Percentiles rank a stretch among this genome's conserved stretches.
These are phyloP conservation scores for Sanderia malayensis DNA, from an alignment of 30 jellyfish, hydroid and myxozoan species.

Conservation along the genomic window DNA sequence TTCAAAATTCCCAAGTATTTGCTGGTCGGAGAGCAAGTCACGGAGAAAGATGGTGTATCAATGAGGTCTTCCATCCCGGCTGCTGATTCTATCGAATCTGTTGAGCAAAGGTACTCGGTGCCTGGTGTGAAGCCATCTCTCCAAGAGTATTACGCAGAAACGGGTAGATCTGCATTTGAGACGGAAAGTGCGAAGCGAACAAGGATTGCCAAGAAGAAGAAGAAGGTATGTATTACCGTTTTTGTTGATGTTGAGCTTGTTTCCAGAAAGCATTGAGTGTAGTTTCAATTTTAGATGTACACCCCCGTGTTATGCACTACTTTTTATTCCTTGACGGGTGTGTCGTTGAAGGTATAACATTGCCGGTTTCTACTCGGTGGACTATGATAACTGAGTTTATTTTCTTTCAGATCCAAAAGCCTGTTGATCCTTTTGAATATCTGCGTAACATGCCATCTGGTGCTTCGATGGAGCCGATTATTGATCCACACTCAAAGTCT, in stretches of 20 bases:
- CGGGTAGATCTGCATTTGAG: slow-evolving; percentile 72
- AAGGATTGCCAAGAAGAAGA: slow-evolving; percentile 56
- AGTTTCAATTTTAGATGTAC: too few relatives aligned
- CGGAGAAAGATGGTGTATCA: slow-evolving; percentile 64
- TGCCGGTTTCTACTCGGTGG: too few relatives aligned
- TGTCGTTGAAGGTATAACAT: too few relatives aligned
- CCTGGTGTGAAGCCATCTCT: slow-evolving; percentile 85
- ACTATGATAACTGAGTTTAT: too few relatives aligned
- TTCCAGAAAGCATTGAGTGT: too few relatives aligned
- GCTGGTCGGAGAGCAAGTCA: slow-evolving; percentile 64
- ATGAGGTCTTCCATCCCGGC: slow-evolving; percentile 40
- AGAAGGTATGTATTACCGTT: slow-evolving; percentile 31
- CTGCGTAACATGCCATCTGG: slow-evolving; percentile 94
- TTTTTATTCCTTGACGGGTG: too few relatives aligned
- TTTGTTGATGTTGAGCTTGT: too few relatives aligned
- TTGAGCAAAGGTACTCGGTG: slow-evolving; percentile 58
- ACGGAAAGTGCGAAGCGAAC: slow-evolving; percentile 65
- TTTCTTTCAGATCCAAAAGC: slow-evolving; percentile 36
- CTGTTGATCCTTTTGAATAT: slow-evolving; percentile 91
- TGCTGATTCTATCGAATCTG: slow-evolving; percentile 85
- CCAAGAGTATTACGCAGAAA: slow-evolving; percentile 88
- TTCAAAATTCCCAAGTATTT: slow-evolving; percentile 71
- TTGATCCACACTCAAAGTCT: slow-evolving; percentile 79
- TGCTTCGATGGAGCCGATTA: slow-evolving; percentile 98
- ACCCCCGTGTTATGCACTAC: too few relatives aligned